A percentile compares a stretch with the other conserved stretches of the same genome.
Evolutionary conservation across 2,888 invertebrate genomes (phyloP).

Genomic region (Pyralis farinalis): DNA sequence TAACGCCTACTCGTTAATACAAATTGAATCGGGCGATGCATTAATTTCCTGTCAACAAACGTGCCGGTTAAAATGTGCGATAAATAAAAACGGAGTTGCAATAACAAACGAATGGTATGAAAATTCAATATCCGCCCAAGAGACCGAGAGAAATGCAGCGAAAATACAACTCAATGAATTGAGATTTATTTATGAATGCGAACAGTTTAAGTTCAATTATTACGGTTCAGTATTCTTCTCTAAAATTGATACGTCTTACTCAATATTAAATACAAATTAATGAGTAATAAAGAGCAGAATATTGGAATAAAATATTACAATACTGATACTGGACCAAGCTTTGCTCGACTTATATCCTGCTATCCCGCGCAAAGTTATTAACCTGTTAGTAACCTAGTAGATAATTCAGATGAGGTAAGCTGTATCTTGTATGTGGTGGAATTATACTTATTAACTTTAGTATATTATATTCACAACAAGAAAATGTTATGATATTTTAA

Average conservation of each 20-base stretch:
- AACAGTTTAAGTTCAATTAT: constrained; percentile 6
- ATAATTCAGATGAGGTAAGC: no score
- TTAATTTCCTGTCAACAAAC: constrained; percentile 73
- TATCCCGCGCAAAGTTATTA: no score
- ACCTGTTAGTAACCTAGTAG: no score
- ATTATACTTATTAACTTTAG: no score
- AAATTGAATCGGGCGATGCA: constrained; percentile 55
- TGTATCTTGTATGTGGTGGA: no score
- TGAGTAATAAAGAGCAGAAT: no score
- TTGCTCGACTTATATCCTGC: no score
- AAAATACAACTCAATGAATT: constrained; percentile 50
- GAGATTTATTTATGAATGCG: constrained; percentile 38
- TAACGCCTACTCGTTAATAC: constrained; percentile 36
- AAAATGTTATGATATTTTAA: no score
- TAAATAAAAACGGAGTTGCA: constrained; percentile 58
- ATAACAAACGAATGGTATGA: constrained; percentile 68
- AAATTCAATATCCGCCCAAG: constrained; percentile 75
- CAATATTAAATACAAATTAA: no score
- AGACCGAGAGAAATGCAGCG: constrained; percentile 47
- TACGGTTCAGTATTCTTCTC: background rate
- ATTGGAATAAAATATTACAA: no score
- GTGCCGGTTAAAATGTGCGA: constrained; percentile 52
- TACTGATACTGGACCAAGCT: no score
- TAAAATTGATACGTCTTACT: background rate
- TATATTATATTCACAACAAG: no score